Evolutionary conservation across 1,140 invertebrate genomes (phyloP).

Genomic region (Lasioglossum baleicum): DNA sequence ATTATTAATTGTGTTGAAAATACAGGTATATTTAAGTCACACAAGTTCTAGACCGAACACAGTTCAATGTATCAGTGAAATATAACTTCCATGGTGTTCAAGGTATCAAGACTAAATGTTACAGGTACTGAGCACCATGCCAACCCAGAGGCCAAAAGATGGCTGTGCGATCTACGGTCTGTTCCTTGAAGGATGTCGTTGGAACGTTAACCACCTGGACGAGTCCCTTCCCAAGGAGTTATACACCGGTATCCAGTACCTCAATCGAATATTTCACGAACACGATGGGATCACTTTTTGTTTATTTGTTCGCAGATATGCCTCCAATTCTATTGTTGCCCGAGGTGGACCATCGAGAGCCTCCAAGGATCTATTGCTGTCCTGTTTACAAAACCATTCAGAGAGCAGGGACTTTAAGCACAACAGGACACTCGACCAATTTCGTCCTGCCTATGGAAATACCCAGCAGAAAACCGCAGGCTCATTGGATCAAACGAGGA

Average conservation of each 20-base stretch:
- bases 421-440: constrained; percentile 91
- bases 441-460: constrained; percentile 88
- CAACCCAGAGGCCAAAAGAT: constrained; percentile 80
- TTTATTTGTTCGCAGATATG: constrained; percentile 80
- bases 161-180: constrained; percentile 87
- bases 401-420: constrained; percentile 85
- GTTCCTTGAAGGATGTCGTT: constrained; percentile 87
- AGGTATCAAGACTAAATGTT: constrained; percentile 3
- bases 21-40: too few relatives aligned
- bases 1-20: too few relatives aligned
- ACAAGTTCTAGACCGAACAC: too few relatives aligned
- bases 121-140: constrained; percentile 79
- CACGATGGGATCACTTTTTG: background rate
- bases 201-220: constrained; percentile 81
- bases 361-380: constrained; percentile 82
- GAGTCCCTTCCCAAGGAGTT: constrained; percentile 85
- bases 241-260: constrained; percentile 79
- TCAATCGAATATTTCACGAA: too few relatives aligned
- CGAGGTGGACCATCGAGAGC: constrained; percentile 79
- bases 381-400: constrained; percentile 89
- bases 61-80: too few relatives aligned
- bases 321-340: constrained; percentile 83
- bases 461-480: constrained; percentile 81
- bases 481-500: constrained; percentile 90
- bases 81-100: too few relatives aligned